Evolutionary conservation across 2,113 vertebrate species (phyloP), one percentile per base, ranked within the genome.

Genomic region (Takifugu bimaculatus): DNA sequence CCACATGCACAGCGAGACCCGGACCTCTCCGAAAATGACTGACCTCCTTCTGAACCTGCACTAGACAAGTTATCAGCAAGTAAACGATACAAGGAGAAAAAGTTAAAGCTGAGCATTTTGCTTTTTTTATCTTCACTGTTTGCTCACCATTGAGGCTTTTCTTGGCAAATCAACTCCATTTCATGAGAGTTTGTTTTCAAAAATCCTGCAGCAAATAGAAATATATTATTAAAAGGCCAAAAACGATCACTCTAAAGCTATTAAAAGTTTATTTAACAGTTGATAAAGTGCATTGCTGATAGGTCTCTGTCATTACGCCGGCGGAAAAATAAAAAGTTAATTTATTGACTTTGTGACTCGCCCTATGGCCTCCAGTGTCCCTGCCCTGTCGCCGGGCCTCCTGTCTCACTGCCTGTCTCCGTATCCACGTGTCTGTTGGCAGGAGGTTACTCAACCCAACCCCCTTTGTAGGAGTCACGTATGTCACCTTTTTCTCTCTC

Each of bases 41-140:
- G 77, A 68, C 81, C 81, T 28, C 59, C 66, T 61, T 44, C 47
- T 81, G 79, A 84, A 67, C 76, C 75, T 11, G 49, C 26, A 26
- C 75, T 52, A 49, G 12, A 68, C 63, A 70, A 74, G 68, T 65
- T 7, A 50, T 27, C 72, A 62, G 54, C n/a, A 15, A 28, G 47
- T 54, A 56, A 60, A 58, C 57, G 25, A 74, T 65, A 72, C 13
- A 51, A 44, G 78, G 57, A 66, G 7, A 26, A 6, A 1, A 28
- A 32, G 51, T 48, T n/a, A 15, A 45, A 42, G 39, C 27, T 6
- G 53, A 55, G 28, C 15, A 5, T 44, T 49, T 56, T 27, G 6
- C 42, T 53, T 13, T 52, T 48, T 67, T 26, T 44, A 45, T 47
- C 51, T 63, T 14, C 3, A 11, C 29, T 2, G 14, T 55, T 39